Evolutionary conservation across 2,797 vertebrate genomes (phyloP).

Genomic region (Lindbergichthys nudifrons): DNA sequence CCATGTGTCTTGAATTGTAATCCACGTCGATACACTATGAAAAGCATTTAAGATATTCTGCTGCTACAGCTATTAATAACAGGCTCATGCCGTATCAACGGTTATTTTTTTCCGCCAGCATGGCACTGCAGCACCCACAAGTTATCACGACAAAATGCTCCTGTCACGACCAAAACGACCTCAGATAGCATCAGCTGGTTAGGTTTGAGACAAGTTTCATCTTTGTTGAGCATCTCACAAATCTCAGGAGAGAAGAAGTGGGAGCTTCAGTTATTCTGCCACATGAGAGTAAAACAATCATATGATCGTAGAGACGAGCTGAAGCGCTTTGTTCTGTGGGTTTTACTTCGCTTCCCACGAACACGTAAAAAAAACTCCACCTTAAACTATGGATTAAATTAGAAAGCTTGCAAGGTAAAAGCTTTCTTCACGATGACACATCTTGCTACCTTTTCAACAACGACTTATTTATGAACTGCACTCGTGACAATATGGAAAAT

Average conservation of each 20-base stretch:
- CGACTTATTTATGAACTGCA: constrained; percentile 27
- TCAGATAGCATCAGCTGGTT: constrained; percentile 52
- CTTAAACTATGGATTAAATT: constrained; percentile 55
- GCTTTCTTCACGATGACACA: constrained; percentile 45
- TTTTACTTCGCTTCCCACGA: constrained; percentile 46
- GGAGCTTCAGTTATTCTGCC: constrained; percentile 68
- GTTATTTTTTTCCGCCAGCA: constrained; percentile 23
- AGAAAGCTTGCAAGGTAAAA: constrained; percentile 45
- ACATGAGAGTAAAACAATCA: constrained; percentile 44
- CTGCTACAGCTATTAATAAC: constrained; percentile 37
- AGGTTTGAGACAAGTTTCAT: constrained; percentile 62
- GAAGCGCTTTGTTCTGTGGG: constrained; percentile 38
- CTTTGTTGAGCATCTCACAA: constrained; percentile 51
- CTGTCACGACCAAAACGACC: constrained; percentile 61
- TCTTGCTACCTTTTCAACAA: constrained; percentile 34
- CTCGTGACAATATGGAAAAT: constrained; percentile 23
- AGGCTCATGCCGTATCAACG: constrained; percentile 2
- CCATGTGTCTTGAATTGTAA: constrained; percentile 18
- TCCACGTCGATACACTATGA: not conserved
- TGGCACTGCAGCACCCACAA: constrained; percentile 37
- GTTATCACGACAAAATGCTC: constrained; percentile 61
- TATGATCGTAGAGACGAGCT: constrained; percentile 52
- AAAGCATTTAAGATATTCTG: constrained; percentile 27
- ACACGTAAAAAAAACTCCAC: constrained; percentile 30
- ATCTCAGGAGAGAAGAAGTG: constrained; percentile 64